phyloP scores from a whole-genome alignment of 1,140 invertebrate genomes.

The Harpegnathos saltator region DNA sequence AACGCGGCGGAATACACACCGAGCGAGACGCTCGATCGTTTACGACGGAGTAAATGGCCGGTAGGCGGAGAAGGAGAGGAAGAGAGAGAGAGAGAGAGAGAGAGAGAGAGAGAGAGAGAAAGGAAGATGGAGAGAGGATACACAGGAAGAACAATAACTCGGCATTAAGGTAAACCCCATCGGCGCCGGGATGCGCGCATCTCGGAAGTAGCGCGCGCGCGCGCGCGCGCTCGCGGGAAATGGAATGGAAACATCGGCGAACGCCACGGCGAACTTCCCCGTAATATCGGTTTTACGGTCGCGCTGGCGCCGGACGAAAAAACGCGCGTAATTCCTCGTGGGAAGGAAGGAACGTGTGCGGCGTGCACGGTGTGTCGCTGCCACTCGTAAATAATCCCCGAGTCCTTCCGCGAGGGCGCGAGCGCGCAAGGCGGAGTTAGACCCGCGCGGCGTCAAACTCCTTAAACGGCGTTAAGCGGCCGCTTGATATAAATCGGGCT shows the following conservation, averaged over 20 bases:
- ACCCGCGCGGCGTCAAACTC: neutral
- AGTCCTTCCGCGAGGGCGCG: neutral
- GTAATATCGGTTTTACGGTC: constrained; percentile 47
- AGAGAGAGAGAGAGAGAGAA: too few relatives aligned
- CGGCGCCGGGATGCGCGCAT: neutral
- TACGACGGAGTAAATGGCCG: constrained; percentile 16
- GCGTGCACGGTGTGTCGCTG: constrained; percentile 36
- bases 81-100: too few relatives aligned
- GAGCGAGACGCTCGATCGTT: neutral
- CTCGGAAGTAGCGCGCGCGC: constrained; percentile 29
- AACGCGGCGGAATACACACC: too few relatives aligned
- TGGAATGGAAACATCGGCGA: constrained; percentile 49
- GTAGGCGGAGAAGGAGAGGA: too few relatives aligned
- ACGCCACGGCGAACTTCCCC: neutral
- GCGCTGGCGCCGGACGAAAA: neutral
- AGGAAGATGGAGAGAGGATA: too few relatives aligned
- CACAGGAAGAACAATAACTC: constrained; percentile 4
- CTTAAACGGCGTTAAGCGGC: neutral
- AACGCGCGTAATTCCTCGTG: constrained; percentile 45
- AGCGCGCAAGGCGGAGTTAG: neutral
- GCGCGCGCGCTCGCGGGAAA: constrained; percentile 4
- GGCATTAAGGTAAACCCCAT: constrained; percentile 15
- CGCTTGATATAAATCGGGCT: neutral
- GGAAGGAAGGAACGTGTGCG: constrained; percentile 36
- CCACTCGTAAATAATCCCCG: constrained; percentile 46